These are phyloP conservation scores for Epinotia ramella DNA, from an alignment of 2,888 invertebrate species.

Conservation along the genomic window DNA sequence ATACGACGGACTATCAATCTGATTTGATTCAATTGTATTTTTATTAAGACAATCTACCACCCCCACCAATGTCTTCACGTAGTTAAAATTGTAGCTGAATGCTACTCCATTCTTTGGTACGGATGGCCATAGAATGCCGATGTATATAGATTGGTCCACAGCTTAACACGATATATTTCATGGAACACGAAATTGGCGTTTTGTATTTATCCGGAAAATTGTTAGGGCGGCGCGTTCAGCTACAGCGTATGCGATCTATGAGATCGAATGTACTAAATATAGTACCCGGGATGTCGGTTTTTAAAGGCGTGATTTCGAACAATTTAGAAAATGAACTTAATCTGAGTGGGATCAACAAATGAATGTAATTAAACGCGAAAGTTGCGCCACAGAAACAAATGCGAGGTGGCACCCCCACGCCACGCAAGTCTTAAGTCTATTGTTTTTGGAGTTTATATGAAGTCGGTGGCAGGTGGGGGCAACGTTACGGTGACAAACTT, in stretches of 20 bases:
- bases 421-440: too few relatives aligned
- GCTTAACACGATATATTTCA: conserved; percentile 44
- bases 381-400: too few relatives aligned
- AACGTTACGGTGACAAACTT: too few relatives aligned
- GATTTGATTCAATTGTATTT: too few relatives aligned
- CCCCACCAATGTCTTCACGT: not conserved
- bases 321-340: too few relatives aligned
- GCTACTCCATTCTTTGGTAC: not conserved
- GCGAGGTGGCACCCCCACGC: too few relatives aligned
- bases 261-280: conserved; percentile 19
- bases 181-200: conserved; percentile 52
- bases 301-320: too few relatives aligned
- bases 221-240: conserved; percentile 48
- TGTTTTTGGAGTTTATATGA: too few relatives aligned
- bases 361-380: too few relatives aligned
- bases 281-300: not conserved
- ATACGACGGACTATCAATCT: too few relatives aligned
- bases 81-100: not conserved
- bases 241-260: conserved; percentile 14
- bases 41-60: not conserved
- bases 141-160: conserved; percentile 29
- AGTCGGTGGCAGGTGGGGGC: too few relatives aligned
- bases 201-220: conserved; percentile 55
- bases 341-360: too few relatives aligned
- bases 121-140: not conserved